Base-by-base conservation (phyloP, 2,113 vertebrate species). In the Ramphastos sulfuratus region DNA sequence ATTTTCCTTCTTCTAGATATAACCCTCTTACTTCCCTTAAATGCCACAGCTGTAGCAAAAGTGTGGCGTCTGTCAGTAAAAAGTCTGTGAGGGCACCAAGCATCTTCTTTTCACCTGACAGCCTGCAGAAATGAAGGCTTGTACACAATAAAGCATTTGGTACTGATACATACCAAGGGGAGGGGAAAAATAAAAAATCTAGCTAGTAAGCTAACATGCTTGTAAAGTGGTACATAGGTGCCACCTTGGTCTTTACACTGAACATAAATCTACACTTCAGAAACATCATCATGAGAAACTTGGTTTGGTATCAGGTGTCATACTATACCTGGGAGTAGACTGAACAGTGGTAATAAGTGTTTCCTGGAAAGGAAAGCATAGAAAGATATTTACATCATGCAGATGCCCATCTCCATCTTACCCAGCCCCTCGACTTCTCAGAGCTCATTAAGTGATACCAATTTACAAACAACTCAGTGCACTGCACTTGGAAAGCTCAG, bases 261-360 rank as follows among this genome's bases (percentile, higher is more conserved):
- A 90, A 78, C 3, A 37, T 10, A 42, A 72, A 6, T 69, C 33
- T 69, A 46, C 42, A 31, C n/a, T 76, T 82, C 39, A 70, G 78
- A 91, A 89, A 80, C 14, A 37, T 10, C 42, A 20, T 28, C 7
- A 59, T 9, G 6, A 85, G 24, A 15, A 82, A 52, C 15, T 75
- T 64, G 0, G 37, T 88, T 27, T 72, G 44, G 61, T 37, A 67
- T 46, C 14, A 86, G 35, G 63, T 84, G 7, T 4, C 58, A 83
- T 87, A 92, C 95, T 78, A 20, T 97, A 98, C 98, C 98, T 98
- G 93, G 97, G 89, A 71, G 86, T 85, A 65, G 97, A 97, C 7
- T 98, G 93, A 23, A 37, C 4, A 42, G 97, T 97, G 18, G 98
- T 98, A 79, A 98, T 95, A 35, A 98, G 96, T 61, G 95, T 88